These are phyloP conservation scores for Odontocolon sp. DNA, from an alignment of 2,888 invertebrate genomes.

Conservation along the genomic window DNA sequence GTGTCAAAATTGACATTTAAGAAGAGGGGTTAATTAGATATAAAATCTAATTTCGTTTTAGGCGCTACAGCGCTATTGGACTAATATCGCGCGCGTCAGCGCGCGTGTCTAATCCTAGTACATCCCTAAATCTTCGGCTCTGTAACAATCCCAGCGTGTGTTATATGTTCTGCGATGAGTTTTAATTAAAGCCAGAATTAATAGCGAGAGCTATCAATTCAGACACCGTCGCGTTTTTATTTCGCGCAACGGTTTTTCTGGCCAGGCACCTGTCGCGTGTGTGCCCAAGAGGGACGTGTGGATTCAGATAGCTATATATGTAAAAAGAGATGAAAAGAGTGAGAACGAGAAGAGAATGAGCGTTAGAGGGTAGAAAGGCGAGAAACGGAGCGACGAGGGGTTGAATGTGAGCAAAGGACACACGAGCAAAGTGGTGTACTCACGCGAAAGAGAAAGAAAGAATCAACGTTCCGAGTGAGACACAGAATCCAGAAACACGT, in stretches of 20 bases:
- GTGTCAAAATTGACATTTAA: no score
- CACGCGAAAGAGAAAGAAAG: conserved; percentile 39
- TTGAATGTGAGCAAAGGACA: conserved; percentile 60
- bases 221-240: neutral
- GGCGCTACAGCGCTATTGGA: no score
- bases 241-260: conserved; percentile 24
- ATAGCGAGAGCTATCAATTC: neutral
- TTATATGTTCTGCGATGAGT: no score
- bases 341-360: conserved; percentile 37
- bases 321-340: conserved; percentile 6
- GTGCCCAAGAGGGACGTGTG: conserved; percentile 66
- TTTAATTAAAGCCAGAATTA: no score
- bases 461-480: conserved; percentile 52
- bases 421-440: conserved; percentile 55
- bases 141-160: no score
- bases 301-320: neutral
- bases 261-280: conserved; percentile 74
- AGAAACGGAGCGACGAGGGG: conserved; percentile 50
- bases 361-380: conserved; percentile 53
- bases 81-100: no score
- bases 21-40: no score
- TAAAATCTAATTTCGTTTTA: no score
- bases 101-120: no score
- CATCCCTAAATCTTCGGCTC: no score
- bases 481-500: conserved; percentile 70